Conservation (phyloP, 53 echinoderm and acorn worm species). For the Astropecten irregularis region DNA sequence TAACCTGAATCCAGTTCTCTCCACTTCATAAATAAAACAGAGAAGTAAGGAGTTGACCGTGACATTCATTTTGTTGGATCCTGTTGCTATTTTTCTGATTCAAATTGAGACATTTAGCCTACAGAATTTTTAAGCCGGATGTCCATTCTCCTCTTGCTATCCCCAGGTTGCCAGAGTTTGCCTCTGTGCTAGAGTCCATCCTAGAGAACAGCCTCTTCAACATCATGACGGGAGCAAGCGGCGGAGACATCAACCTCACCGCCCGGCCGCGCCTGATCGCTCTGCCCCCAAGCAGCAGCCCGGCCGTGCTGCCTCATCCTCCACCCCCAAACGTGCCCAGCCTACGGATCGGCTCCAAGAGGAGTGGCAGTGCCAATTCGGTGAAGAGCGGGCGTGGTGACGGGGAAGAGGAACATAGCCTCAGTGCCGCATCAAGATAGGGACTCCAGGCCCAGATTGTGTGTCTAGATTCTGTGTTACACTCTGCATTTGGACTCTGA, state of each 20-base stretch:
- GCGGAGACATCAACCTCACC: slow-evolving; percentile 82
- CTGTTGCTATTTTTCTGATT: no score
- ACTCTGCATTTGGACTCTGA: no score
- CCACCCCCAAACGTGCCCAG: neutral
- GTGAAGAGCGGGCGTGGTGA: slow-evolving; percentile 25
- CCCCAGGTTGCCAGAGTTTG: slow-evolving; percentile 93
- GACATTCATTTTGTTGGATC: no score
- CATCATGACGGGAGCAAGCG: slow-evolving; percentile 75
- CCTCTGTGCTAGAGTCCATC: slow-evolving; percentile 72
- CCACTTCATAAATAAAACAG: no score
- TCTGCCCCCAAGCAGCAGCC: slow-evolving; percentile 77
- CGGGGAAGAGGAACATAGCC: neutral
- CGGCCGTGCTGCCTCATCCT: neutral
- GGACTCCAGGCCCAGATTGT: no score
- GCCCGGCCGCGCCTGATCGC: slow-evolving; percentile 92
- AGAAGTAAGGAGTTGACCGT: no score
- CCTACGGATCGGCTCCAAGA: slow-evolving; percentile 8
- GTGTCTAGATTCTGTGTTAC: no score
- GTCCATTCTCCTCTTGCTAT: no score
- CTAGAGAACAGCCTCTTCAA: slow-evolving; percentile 95
- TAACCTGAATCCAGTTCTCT: no score
- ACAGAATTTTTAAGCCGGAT: no score
- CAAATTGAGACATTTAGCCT: no score
- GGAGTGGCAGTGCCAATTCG: slow-evolving; percentile 1
- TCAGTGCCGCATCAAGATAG: slow-evolving; percentile 1